Evolutionary conservation across 2,888 invertebrate species (phyloP), one percentile per base, ranked within the genome.

Genomic region (Cataglyphis altisquamis): DNA sequence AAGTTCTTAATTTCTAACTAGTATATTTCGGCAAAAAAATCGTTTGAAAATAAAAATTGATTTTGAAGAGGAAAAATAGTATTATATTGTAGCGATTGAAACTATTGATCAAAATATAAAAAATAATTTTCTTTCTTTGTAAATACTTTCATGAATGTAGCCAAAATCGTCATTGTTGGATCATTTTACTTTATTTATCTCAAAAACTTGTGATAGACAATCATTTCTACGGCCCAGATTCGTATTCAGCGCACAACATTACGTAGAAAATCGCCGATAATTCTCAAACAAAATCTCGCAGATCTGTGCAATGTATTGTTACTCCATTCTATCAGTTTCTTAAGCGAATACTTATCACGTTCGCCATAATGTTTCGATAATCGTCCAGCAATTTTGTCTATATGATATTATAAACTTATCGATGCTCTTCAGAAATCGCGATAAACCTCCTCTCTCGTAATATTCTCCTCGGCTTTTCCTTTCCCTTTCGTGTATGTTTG

Each of bases 371-470:
- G 48, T 39, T 36, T 62, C 41, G 68, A 77, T 77, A 41, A 57
- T 68, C 45, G 25, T 70, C 12, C 60, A 18, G 45, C 72, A 36
- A 57, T 45, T 36, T 36, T 25, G 25, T 1, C 25, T 1, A 25
- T 70, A 48, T 12, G 72, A 12, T 70, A 70, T 80, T 41, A 25
- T 36, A 21, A 12, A 60, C 39, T 29, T 77, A 70, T 78, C 78
- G 45, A 70, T 78, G 36, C 84, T 63, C 62, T 70, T 68, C 32
- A 55, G 84, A 63, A 70, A 84, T 86, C 81, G 21, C 68, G 66
- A 70, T 73, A 83, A 48, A 29, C 62, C 48, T 36, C 48, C 41
- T 70, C 15, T 45, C n/a, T 29, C n/a, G 39, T 74, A 41, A 36
- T 82, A 57, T 32, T 52, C 74, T 68, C 72, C 60, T 67, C 41